Evolutionary conservation across 2,113 vertebrate genomes (phyloP).

Genomic region (Pitta sordida): DNA sequence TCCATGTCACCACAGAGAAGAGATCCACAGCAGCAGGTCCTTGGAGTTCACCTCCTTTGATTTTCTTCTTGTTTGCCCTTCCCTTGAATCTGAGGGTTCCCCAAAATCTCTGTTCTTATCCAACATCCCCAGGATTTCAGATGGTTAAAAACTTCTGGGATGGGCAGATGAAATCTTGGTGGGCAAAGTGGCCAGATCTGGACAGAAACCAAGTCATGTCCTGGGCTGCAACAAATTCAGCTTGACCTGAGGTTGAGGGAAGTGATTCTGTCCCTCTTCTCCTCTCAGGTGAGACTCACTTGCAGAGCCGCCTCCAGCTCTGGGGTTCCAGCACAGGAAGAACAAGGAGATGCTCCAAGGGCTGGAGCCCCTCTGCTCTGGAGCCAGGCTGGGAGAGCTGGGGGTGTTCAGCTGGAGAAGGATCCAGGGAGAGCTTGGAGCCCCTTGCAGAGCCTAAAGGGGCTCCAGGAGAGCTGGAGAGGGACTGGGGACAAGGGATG

Average conservation of each 20-base stretch:
- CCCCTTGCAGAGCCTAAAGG: background rate
- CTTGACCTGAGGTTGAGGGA: background rate
- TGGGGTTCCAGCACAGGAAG: background rate
- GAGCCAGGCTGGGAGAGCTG: background rate
- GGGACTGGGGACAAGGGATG: background rate
- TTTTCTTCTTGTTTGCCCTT: background rate
- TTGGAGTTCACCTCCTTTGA: background rate
- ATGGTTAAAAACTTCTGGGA: background rate
- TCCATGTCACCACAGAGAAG: background rate
- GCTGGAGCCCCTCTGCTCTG: background rate
- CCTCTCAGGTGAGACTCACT: background rate
- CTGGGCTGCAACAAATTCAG: background rate
- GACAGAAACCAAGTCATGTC: background rate
- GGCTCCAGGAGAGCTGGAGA: background rate
- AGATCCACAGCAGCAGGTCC: background rate
- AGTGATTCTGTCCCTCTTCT: background rate
- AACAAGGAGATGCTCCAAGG: fast-evolving
- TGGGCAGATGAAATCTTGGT: background rate
- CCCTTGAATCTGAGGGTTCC: background rate
- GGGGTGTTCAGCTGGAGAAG: background rate
- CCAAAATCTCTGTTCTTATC: background rate
- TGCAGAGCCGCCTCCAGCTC: background rate
- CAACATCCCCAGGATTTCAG: background rate
- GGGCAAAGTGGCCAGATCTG: background rate
- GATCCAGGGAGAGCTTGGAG: background rate